Evolutionary conservation across 1,140 invertebrate genomes (phyloP), one percentile per base, ranked within the genome.

Genomic region (Solenopsis invicta): DNA sequence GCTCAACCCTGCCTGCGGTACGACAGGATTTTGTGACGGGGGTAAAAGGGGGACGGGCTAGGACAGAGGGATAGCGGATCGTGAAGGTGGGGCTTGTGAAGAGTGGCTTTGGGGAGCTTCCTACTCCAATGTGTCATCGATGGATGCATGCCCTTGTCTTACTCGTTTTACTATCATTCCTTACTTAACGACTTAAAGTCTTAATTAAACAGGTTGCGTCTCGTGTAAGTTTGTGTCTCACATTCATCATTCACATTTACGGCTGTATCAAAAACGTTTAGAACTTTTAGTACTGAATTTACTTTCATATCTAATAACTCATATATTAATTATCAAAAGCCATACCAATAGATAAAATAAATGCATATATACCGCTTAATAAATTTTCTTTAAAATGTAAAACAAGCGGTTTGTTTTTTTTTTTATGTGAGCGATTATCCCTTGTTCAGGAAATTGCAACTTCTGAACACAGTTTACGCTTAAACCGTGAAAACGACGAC

Each of bases 11-110:
- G 84, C 21, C 84, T 61, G 84, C 54, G 80, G 89, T 90, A 89
- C 88, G 93, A 93, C 90, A 92, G 93, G 92, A 93, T 92, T 93
- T 92, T 91, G 81, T 87, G 90, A 87, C 82, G 91, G 88, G 91
- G 89, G 89, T 88, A 91, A 91, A 91, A 92, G 93, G 92, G 91
- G 93, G 93, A 92, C 92, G 88, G 93, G 66, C 92, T 93, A 91
- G 80, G 88, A 88, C 89, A 76, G 91, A 91, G 88, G 92, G 92
- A 93, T 92, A 93, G 91, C 45, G 85, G 81, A 87, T 67, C 16
- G 21, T 16, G 87, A 92, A 92, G 94, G 94, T 94, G 94, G 94
- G 93, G 94, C 93, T 91, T 91, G 91, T 87, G 89, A 91, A 78
- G 89, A 90, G 34, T 67, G 54, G 37, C 50, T 84, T 74, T 62